Evolutionary conservation across 2,797 vertebrate species (phyloP).

Genomic region (Liasis olivaceus): DNA sequence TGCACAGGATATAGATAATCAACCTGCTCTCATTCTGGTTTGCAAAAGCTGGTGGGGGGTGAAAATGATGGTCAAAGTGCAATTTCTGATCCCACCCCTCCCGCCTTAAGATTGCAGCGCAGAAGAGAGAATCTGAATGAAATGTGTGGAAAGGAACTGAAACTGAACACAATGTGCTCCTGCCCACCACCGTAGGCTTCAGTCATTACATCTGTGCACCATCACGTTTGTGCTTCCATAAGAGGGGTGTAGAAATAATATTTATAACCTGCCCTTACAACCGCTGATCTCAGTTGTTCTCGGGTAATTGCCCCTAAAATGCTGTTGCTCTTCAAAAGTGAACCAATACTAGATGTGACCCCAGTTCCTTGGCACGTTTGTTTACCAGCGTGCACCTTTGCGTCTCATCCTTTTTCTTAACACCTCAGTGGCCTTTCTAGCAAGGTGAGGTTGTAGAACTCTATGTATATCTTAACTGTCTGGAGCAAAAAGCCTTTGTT

Average conservation of each 20-base stretch:
- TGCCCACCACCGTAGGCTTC: not conserved
- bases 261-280: not conserved
- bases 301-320: not conserved
- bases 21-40: not conserved
- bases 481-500: conserved; percentile 6
- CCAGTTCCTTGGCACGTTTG: not conserved
- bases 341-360: not conserved
- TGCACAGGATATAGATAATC: not conserved
- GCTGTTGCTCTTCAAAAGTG: not conserved
- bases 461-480: not conserved
- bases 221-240: not conserved
- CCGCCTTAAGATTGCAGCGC: not conserved
- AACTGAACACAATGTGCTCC: not conserved
- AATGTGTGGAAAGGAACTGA: not conserved
- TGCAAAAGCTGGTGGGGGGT: not conserved
- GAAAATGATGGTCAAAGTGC: not conserved
- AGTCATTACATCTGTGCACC: not conserved
- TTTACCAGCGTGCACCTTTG: not conserved
- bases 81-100: not conserved
- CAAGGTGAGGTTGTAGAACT: not conserved
- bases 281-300: not conserved
- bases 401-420: not conserved
- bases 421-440: not conserved
- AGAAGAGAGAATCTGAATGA: not conserved
- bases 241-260: not conserved